phyloP scores from a whole-genome alignment of 2,797 vertebrate genomes.

The Sebastes trivittatus region DNA sequence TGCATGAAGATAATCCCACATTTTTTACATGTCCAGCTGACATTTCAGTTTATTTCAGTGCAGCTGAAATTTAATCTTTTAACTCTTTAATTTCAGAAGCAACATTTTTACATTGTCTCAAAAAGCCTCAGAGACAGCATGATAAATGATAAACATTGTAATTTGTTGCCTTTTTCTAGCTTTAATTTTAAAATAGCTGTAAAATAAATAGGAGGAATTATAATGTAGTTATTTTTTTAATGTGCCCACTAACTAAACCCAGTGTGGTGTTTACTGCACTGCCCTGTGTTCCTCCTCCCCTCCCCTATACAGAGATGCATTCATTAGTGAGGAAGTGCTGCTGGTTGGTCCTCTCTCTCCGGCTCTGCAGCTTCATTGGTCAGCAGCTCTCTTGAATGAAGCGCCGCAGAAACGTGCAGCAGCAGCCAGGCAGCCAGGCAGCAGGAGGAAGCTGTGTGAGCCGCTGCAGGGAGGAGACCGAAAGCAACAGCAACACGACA shows the following conservation, averaged over 20 bases:
- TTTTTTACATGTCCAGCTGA: background rate
- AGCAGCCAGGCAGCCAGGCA: background rate
- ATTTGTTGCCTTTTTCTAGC: background rate
- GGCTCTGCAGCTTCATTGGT: background rate
- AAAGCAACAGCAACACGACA: conserved; percentile 42
- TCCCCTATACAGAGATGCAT: background rate
- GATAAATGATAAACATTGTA: no score
- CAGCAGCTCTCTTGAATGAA: conserved; percentile 59
- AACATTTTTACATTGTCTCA: background rate
- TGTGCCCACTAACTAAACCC: background rate
- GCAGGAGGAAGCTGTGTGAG: conserved; percentile 26
- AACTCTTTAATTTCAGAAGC: background rate
- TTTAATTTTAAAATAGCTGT: background rate
- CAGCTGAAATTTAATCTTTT: background rate
- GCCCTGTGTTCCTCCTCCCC: background rate
- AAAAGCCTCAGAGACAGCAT: background rate
- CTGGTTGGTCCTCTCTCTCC: background rate
- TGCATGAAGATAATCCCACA: no score
- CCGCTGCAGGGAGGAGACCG: conserved; percentile 39
- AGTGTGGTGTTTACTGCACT: background rate
- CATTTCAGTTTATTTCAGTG: background rate
- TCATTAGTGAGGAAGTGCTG: conserved; percentile 27
- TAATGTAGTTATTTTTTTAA: background rate
- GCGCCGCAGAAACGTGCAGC: conserved; percentile 57
- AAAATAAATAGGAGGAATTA: background rate